Conservation (phyloP, 2,888 invertebrate species). For the Trichacis sp. region DNA sequence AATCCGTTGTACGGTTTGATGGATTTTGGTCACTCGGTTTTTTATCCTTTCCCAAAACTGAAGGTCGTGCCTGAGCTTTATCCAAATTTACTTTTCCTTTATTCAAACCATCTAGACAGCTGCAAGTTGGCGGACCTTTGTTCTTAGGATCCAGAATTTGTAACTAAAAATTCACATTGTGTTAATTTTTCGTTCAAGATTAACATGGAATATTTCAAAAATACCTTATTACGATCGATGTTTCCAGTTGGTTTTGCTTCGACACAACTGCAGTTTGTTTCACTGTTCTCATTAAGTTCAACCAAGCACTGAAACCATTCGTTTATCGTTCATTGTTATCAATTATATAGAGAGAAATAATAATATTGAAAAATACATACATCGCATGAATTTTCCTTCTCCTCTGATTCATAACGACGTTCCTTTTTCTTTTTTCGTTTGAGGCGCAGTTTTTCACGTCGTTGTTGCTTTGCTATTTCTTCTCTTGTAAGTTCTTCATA, state of each 20-base stretch:
- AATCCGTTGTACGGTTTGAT: constrained; percentile 43
- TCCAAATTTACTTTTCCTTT: constrained; percentile 50
- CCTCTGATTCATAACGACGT: constrained; percentile 70
- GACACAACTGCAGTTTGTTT: constrained; percentile 47
- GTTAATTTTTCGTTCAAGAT: background rate
- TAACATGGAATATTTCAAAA: too few species aligned
- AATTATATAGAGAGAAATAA: constrained; percentile 4
- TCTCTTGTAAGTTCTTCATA: constrained; percentile 90
- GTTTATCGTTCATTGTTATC: background rate
- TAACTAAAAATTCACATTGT: constrained; percentile 45
- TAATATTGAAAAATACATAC: too few species aligned
- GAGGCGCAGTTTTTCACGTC: constrained; percentile 89
- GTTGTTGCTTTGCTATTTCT: constrained; percentile 85
- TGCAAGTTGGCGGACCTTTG: constrained; percentile 61
- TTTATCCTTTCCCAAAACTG: constrained; percentile 32
- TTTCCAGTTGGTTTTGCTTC: constrained; percentile 55
- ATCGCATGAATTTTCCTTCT: constrained; percentile 68
- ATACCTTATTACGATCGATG: constrained; percentile 61
- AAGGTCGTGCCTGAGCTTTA: constrained; percentile 47
- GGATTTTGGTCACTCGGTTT: constrained; percentile 31
- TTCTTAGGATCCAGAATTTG: constrained; percentile 63
- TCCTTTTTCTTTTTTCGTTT: constrained; percentile 82
- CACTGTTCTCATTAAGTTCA: constrained; percentile 38
- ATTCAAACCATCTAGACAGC: constrained; percentile 63
- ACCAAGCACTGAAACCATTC: constrained; percentile 30